Evolutionary conservation across 2,797 vertebrate species (phyloP).

Genomic region (Sarcophilus harrisii): DNA sequence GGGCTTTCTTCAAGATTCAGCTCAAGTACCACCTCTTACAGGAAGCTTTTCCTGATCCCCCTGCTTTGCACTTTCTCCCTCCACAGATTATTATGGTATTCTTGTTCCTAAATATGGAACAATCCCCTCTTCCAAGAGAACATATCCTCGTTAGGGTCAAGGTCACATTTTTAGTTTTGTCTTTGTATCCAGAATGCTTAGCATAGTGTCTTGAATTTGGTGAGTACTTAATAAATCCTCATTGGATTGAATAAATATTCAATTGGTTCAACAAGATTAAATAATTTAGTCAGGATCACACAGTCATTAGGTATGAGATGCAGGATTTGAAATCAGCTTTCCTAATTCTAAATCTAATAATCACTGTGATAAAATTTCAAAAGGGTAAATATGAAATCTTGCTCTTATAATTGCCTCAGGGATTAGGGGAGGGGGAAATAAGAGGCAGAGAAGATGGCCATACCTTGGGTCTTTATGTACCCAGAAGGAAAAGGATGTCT

Average conservation of each 20-base stretch:
- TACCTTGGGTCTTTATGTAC: background rate
- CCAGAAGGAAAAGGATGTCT: background rate
- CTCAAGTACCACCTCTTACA: background rate
- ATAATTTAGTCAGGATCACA: background rate
- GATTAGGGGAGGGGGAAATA: background rate
- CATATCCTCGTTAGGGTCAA: background rate
- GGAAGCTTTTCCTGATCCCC: background rate
- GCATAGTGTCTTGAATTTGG: background rate
- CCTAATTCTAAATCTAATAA: background rate
- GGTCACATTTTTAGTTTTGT: background rate
- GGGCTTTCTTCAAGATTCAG: background rate
- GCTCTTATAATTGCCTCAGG: background rate
- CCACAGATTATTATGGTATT: background rate
- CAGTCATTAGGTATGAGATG: background rate
- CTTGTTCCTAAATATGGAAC: background rate
- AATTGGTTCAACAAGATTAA: background rate
- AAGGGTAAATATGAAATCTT: background rate
- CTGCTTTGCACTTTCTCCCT: background rate
- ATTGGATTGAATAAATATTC: background rate
- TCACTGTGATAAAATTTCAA: background rate
- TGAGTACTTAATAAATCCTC: background rate
- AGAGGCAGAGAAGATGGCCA: background rate
- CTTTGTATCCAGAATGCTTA: background rate
- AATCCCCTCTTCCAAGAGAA: background rate
- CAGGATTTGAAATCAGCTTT: background rate